Percentiles rank a stretch among this genome's conserved stretches.
These are phyloP conservation scores for Rotaria macrura DNA, from an alignment of 2,888 invertebrate species.

Conservation along the genomic window DNA sequence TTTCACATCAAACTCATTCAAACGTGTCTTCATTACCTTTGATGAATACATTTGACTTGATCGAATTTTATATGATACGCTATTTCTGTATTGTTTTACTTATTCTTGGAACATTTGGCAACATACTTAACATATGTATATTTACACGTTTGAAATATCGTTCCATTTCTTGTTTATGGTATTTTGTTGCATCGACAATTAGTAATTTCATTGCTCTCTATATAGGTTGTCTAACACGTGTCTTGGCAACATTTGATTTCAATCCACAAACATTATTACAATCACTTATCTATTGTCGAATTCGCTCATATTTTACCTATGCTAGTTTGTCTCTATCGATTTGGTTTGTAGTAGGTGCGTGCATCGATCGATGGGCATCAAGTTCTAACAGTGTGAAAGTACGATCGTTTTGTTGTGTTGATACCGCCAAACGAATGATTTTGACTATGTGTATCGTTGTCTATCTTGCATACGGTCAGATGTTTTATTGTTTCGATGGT, in stretches of 20 bases:
- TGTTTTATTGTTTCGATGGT: not conserved
- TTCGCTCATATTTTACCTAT: not conserved
- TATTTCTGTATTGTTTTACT: not conserved
- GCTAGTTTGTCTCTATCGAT: not conserved
- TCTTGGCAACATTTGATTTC: not conserved
- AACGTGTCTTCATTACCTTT: not conserved
- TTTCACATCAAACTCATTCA: not conserved
- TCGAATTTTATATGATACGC: not conserved
- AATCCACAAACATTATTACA: not conserved
- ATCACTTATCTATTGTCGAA: not conserved
- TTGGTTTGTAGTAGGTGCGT: not conserved
- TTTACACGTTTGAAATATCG: not conserved
- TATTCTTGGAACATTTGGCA: not conserved
- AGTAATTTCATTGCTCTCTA: not conserved
- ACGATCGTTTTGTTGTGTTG: not conserved
- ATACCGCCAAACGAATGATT: not conserved
- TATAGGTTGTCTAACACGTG: not conserved
- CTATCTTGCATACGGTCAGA: not conserved
- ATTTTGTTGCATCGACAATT: not conserved
- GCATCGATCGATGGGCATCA: not conserved
- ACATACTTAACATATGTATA: not conserved
- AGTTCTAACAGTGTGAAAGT: not conserved
- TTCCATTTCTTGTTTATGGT: not conserved
- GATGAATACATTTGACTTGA: not conserved
- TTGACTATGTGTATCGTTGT: not conserved